Conservation (phyloP, 2,113 vertebrate genomes). For the Micromys minutus region DNA sequence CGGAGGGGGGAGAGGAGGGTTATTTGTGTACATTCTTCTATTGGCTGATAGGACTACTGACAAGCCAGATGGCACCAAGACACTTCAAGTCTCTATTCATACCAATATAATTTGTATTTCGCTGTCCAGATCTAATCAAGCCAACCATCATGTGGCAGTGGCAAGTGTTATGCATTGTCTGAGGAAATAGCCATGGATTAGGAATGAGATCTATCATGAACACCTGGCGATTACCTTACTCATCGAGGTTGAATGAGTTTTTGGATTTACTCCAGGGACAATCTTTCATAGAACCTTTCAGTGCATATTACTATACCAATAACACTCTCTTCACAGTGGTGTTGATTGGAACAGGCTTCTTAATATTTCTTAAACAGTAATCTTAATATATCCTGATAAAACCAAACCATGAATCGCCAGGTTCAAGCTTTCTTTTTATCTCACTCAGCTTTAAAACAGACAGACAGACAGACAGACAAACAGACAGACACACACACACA, state of each 20-base stretch:
- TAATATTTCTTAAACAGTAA: no score
- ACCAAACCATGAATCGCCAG: background rate
- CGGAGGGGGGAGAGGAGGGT: no score
- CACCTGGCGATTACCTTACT: background rate
- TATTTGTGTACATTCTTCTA: background rate
- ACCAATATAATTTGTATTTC: background rate
- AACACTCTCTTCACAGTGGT: background rate
- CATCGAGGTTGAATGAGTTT: background rate
- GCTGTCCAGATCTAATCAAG: background rate
- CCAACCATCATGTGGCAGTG: background rate
- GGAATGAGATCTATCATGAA: no score
- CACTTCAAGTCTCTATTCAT: background rate
- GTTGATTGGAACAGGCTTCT: background rate
- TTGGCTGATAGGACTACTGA: background rate
- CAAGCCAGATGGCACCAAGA: background rate
- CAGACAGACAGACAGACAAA: background rate
- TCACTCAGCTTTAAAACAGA: background rate
- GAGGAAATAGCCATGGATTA: background rate
- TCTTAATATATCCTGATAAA: background rate
- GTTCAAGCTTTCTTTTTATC: background rate
- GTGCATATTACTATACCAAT: background rate
- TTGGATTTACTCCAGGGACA: background rate
- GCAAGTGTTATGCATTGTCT: background rate
- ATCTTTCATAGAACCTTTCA: background rate
- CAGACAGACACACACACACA: background rate